Evolutionary conservation across 2,113 vertebrate genomes (phyloP).

Genomic region (Polypterus senegalus): DNA sequence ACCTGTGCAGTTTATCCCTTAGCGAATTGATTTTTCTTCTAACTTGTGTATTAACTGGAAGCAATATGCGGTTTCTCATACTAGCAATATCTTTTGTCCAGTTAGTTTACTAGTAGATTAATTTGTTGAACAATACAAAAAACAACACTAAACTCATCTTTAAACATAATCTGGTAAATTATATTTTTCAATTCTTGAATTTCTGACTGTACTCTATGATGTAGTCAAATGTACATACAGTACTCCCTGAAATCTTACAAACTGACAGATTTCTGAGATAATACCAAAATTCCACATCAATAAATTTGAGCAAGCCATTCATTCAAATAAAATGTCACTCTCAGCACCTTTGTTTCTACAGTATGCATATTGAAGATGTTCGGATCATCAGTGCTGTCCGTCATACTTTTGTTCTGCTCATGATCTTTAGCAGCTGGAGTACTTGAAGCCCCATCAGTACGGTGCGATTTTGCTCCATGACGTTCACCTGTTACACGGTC

Average conservation of each 20-base stretch:
- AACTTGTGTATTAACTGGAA: too few relatives aligned
- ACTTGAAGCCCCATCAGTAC: conserved; percentile 53
- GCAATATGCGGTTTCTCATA: too few relatives aligned
- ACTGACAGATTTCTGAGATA: background rate
- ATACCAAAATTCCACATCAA: too few relatives aligned
- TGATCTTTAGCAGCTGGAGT: conserved; percentile 62
- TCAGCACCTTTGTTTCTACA: conserved; percentile 68
- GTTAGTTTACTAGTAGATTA: too few relatives aligned
- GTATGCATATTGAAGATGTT: conserved; percentile 77
- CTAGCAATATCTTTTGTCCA: too few relatives aligned
- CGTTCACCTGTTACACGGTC: conserved; percentile 74
- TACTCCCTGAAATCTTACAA: background rate
- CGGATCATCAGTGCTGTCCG: conserved; percentile 89
- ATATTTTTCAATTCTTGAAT: too few relatives aligned
- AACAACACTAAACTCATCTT: too few relatives aligned
- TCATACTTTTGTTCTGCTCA: conserved; percentile 73
- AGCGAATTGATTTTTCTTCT: too few relatives aligned
- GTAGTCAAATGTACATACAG: background rate
- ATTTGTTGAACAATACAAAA: too few relatives aligned
- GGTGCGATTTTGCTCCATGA: conserved; percentile 73
- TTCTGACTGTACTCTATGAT: background rate
- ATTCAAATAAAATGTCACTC: background rate
- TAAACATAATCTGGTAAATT: too few relatives aligned
- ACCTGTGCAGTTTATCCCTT: too few relatives aligned
- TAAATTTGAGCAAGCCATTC: background rate